Base-by-base conservation (phyloP, 2,888 invertebrate genomes). In the Dasysyrphus albostriatus region DNA sequence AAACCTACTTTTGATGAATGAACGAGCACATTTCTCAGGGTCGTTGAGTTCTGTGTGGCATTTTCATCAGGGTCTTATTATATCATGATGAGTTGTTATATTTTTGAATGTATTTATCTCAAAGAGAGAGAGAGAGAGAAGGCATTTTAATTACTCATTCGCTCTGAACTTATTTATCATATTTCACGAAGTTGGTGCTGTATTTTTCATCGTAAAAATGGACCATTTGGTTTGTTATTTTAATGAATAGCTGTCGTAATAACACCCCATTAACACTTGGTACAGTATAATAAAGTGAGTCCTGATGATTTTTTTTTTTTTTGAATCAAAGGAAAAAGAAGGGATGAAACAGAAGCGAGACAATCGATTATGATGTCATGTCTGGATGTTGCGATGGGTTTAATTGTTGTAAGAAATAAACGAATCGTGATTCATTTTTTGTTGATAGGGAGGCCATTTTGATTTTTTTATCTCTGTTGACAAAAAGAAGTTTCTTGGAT, bases 141-240 rank as follows among this genome's bases (percentile, higher is more conserved):
- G 54, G 67, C 67, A 69, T 85, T 77, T 85, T 87, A 83, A 87
- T 87, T 87, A 78, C 87, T 81, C 76, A 81, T 74, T 79, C 65
- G 56, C 19, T 14, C 59, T 63, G 42, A 32, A 65, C 34, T 63
- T 61, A 24, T 79, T 83, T 65, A 79, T 70, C 32, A 59, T 59
- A 63, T 42, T 79, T 74, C 70, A 74, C 63, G 14, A 54, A 74
- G 79, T 44, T 70, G 63, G 69, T 63, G 14, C 29, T 3, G 7
- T 54, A 14, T 56, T 63, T 63, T 61, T 39, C 63, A 16, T 70
- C 37, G 8, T 70, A 59, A 81, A 77, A 72, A 69, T 67, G 79
- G 56, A 63, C 78, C 79, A 70, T 79, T 83, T 70, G 51, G 75
- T 70, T 83, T 75, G 82, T 51, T 70, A 67, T 78, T 87, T 87